These are phyloP conservation scores for Fragum fragum DNA, from an alignment of 2,888 invertebrate species.

Conservation along the genomic window DNA sequence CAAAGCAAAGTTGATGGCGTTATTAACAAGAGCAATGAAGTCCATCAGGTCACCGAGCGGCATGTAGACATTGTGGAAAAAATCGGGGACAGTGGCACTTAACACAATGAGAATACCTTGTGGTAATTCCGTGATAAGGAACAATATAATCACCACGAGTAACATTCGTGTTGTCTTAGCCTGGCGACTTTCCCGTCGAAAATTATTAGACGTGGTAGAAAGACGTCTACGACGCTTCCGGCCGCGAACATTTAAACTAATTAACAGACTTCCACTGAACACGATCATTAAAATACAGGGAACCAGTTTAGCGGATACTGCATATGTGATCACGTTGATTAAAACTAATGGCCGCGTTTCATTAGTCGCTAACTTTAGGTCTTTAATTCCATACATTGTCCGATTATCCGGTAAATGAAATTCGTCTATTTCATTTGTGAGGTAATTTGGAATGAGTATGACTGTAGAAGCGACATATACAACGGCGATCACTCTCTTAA, in stretches of 20 bases:
- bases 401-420: slow-evolving; percentile 57
- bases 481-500: slow-evolving; percentile 87
- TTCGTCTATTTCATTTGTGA: slow-evolving; percentile 91
- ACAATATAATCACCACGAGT: slow-evolving; percentile 93
- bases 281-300: slow-evolving; percentile 95
- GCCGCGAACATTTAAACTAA: slow-evolving; percentile 76
- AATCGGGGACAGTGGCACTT: slow-evolving; percentile 91
- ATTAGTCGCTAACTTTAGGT: slow-evolving; percentile 75
- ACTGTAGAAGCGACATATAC: slow-evolving; percentile 95
- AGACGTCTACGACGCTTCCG: slow-evolving; percentile 73
- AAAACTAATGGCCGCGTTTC: slow-evolving; percentile 74
- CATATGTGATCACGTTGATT: slow-evolving; percentile 85
- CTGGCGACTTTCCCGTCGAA: slow-evolving; percentile 73
- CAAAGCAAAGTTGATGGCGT: slow-evolving; percentile 96
- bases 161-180: slow-evolving; percentile 96
- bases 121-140: slow-evolving; percentile 96
- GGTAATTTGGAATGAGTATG: slow-evolving; percentile 94
- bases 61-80: slow-evolving; percentile 89
- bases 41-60: slow-evolving; percentile 93
- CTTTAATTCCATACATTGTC: slow-evolving; percentile 72
- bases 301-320: slow-evolving; percentile 96
- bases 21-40: slow-evolving; percentile 95
- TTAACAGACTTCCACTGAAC: slow-evolving; percentile 86
- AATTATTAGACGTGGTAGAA: slow-evolving; percentile 70
- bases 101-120: slow-evolving; percentile 92